Conservation (phyloP, 2,888 invertebrate genomes). For the Arge pagana region DNA sequence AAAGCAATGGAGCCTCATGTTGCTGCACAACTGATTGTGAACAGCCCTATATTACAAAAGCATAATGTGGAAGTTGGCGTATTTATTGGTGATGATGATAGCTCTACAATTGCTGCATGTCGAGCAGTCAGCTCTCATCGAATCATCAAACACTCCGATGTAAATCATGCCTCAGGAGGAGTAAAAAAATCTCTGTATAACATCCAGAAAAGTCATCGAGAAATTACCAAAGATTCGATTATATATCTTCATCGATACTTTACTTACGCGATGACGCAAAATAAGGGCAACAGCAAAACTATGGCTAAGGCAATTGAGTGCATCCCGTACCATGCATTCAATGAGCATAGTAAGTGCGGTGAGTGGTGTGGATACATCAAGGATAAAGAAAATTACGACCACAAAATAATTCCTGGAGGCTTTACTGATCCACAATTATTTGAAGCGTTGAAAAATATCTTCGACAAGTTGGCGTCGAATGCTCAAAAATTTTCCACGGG, state of each 20-base stretch:
- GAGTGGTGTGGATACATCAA: slow-evolving; percentile 17
- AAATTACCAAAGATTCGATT: background rate
- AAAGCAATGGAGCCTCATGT: slow-evolving; percentile 24
- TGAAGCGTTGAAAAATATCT: slow-evolving; percentile 21
- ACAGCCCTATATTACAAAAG: background rate
- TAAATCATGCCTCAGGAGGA: slow-evolving; percentile 5
- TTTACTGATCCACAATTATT: slow-evolving; percentile 23
- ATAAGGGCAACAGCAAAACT: slow-evolving; percentile 12
- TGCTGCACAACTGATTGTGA: slow-evolving; percentile 7
- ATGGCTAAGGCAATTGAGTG: slow-evolving; percentile 9
- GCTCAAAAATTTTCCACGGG: slow-evolving; percentile 24
- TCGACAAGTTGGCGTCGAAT: slow-evolving; percentile 22
- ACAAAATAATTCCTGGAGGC: slow-evolving; percentile 23
- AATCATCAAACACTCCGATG: slow-evolving; percentile 3
- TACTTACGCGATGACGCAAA: slow-evolving; percentile 8
- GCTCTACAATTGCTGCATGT: background rate
- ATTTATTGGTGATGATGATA: slow-evolving; percentile 4
- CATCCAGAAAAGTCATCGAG: background rate
- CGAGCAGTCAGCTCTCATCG: background rate
- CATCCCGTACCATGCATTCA: slow-evolving; percentile 18
- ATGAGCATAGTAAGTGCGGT: slow-evolving; percentile 17
- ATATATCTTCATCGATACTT: slow-evolving; percentile 15
- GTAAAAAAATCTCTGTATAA: slow-evolving; percentile 2
- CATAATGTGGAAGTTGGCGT: slow-evolving; percentile 6
- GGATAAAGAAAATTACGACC: slow-evolving; percentile 23